Conservation (phyloP, 2,888 invertebrate species). For the Trissolcus brochymenae region DNA sequence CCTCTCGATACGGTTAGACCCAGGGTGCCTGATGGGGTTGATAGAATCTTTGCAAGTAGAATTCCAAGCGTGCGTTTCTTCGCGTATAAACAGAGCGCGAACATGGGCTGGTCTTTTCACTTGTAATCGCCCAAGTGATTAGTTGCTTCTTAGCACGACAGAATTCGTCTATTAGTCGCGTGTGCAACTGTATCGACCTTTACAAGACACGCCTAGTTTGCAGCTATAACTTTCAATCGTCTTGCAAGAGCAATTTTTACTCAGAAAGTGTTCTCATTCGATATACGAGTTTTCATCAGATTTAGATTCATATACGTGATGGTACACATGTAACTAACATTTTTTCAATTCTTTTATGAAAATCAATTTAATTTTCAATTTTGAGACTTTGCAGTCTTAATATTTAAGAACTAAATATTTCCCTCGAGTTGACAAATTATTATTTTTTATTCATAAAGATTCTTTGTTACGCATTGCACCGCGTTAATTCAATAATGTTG, state of each 20-base stretch:
- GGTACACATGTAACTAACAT: no score
- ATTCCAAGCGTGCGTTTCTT: slow-evolving; percentile 62
- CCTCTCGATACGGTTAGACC: slow-evolving; percentile 57
- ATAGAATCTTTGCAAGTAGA: slow-evolving; percentile 63
- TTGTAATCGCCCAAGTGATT: slow-evolving; percentile 68
- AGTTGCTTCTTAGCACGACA: slow-evolving; percentile 71
- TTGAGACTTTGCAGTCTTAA: no score
- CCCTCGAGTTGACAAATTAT: no score
- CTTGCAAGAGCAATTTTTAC: slow-evolving; percentile 12
- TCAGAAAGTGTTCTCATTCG: no score
- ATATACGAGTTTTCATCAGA: no score
- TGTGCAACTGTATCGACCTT: slow-evolving; percentile 46
- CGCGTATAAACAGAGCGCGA: slow-evolving; percentile 51
- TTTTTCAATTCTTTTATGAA: no score
- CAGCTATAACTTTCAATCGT: slow-evolving; percentile 10
- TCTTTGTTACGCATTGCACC: slow-evolving; percentile 6
- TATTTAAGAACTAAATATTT: no score
- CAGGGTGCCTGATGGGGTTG: slow-evolving; percentile 60
- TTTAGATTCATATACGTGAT: no score
- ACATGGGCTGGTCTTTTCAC: slow-evolving; percentile 53
- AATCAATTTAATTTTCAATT: no score
- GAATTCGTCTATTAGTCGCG: slow-evolving; percentile 67
- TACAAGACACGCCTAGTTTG: slow-evolving; percentile 47
- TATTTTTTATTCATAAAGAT: no score
- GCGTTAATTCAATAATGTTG: no score